These are phyloP conservation scores for Heliothis virescens DNA, from an alignment of 1,140 invertebrate species.

Conservation along the genomic window DNA sequence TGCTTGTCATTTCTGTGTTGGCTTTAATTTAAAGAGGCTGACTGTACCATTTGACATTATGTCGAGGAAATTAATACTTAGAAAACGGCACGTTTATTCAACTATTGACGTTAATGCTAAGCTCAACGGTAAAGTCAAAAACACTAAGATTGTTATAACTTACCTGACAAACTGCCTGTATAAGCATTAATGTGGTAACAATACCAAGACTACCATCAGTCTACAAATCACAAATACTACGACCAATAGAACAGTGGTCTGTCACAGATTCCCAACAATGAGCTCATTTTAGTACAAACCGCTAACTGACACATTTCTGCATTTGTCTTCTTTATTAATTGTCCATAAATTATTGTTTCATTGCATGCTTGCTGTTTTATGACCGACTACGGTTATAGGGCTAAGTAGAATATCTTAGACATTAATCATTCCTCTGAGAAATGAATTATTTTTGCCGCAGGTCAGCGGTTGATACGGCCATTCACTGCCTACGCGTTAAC, in stretches of 20 bases:
- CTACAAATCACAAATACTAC: background rate
- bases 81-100: background rate
- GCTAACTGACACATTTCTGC: conserved; percentile 10
- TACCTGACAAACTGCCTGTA: background rate
- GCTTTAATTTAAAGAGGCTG: background rate
- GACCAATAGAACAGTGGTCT: background rate
- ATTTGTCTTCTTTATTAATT: conserved; percentile 35
- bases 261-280: background rate
- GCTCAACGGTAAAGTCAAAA: background rate
- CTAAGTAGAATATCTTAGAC: conserved; percentile 26
- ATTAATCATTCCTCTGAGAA: conserved; percentile 23
- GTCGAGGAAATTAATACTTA: background rate
- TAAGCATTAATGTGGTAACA: background rate
- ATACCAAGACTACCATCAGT: background rate
- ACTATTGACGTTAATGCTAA: too few species aligned
- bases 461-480: conserved; percentile 7
- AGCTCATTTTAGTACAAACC: background rate
- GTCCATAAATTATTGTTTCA: conserved; percentile 19
- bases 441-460: conserved; percentile 28
- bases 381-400: background rate
- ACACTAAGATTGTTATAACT: background rate
- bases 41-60: background rate
- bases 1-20: conserved; percentile 20
- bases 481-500: conserved; percentile 12
- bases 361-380: conserved; percentile 22